Evolutionary conservation across 2,797 vertebrate species (phyloP).

Genomic region (Rachycentron canadum): DNA sequence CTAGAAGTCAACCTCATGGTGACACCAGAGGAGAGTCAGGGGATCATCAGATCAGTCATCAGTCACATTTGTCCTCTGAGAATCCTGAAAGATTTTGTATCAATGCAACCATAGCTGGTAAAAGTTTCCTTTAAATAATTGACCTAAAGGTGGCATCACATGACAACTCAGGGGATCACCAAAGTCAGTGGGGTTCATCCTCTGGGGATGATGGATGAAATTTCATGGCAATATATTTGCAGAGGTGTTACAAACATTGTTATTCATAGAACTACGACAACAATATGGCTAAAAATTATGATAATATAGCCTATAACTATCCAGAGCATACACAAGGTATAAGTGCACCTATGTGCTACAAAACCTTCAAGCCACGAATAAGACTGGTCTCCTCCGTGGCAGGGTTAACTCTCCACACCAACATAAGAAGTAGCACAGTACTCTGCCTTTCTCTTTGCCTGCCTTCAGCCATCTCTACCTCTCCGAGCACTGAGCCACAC

Average conservation of each 20-base stretch:
- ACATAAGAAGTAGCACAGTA: background rate
- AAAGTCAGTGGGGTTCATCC: background rate
- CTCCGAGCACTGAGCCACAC: conserved; percentile 30
- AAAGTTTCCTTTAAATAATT: background rate
- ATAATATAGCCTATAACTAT: background rate
- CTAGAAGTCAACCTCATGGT: too few relatives aligned
- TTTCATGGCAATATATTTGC: background rate
- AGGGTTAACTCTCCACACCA: background rate
- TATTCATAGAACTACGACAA: background rate
- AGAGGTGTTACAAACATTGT: background rate
- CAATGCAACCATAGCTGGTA: background rate
- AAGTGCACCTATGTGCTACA: background rate
- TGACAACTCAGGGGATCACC: too few relatives aligned
- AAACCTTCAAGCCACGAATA: background rate
- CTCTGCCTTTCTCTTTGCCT: background rate
- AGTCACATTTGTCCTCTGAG: background rate
- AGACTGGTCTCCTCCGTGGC: fast-evolving
- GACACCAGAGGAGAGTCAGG: background rate
- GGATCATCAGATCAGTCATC: background rate
- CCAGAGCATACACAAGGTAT: background rate
- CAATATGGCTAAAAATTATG: background rate
- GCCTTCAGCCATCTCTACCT: conserved; percentile 1
- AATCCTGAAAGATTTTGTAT: background rate
- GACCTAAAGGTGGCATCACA: too few relatives aligned
- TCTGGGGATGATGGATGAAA: background rate